phyloP scores from a whole-genome alignment of 2,888 invertebrate genomes.

The Torymus aiolomorphi region DNA sequence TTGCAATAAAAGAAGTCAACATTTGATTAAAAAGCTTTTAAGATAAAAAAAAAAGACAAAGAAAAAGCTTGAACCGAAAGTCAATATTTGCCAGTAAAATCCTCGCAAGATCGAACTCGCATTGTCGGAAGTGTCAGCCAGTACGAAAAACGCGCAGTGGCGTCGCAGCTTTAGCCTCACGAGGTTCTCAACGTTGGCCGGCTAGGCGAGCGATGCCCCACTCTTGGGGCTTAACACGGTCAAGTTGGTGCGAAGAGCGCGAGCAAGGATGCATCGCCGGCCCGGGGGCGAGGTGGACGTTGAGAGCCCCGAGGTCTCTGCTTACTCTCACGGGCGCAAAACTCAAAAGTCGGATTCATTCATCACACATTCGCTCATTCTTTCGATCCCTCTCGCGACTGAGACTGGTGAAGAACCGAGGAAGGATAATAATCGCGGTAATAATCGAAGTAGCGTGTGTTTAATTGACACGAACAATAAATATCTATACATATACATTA shows the following conservation, averaged over 20 bases:
- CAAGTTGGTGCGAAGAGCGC: neutral
- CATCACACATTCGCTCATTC: neutral
- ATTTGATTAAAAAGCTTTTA: no score
- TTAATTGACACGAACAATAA: slow-evolving; percentile 73
- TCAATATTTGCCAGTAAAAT: neutral
- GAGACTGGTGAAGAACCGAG: slow-evolving; percentile 52
- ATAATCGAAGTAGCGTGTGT: slow-evolving; percentile 62
- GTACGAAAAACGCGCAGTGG: slow-evolving; percentile 36
- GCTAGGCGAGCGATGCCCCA: slow-evolving; percentile 71
- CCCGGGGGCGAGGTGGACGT: slow-evolving; percentile 70
- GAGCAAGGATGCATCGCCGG: slow-evolving; percentile 67
- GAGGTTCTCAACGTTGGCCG: slow-evolving; percentile 67
- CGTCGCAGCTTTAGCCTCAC: neutral
- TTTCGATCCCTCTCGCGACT: slow-evolving; percentile 12
- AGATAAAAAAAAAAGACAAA: no score
- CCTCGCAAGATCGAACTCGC: slow-evolving; percentile 3
- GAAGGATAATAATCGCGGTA: slow-evolving; percentile 30
- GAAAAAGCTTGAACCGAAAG: no score
- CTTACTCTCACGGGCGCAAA: no score
- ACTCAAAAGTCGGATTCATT: neutral
- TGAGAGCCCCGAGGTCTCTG: slow-evolving; percentile 64
- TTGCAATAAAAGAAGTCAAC: no score
- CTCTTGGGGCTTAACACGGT: slow-evolving; percentile 3
- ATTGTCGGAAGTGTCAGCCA: slow-evolving; percentile 5
- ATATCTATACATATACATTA: slow-evolving; percentile 48